Base-by-base conservation (phyloP, 2,888 invertebrate genomes). In the Uropetala carovei region DNA sequence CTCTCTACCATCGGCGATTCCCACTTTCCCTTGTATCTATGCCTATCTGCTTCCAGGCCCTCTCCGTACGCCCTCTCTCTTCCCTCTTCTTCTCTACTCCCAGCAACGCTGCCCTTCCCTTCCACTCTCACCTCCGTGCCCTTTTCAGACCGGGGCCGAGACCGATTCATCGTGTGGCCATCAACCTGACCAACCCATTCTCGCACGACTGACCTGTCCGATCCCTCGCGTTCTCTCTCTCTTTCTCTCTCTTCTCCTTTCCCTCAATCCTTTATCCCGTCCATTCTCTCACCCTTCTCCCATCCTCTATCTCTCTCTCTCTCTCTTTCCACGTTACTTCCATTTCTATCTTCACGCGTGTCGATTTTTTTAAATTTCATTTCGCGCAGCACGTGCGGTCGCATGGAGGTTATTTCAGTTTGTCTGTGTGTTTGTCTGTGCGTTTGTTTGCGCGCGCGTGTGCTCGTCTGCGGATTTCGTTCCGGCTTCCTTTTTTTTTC, bases 141-240 rank as follows among this genome's bases (percentile, higher is more conserved):
- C 68, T 75, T 75, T 75, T 27, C 27, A 43, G 43, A 43, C 75
- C 75, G 22, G 75, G 8, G 2, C 3, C 43, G 22, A 75, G 75
- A 75, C 13, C 64, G 75, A 75, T 75, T 75, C 75, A 75, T 75
- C 75, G 75, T 75, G 75, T 27, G 22, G 22, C 75, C 22, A 68
- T 68, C 68, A 68, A 68, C 68, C 68, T 75, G 75, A 75, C 75
- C 75, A 75, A 27, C 75, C 75, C 75, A 75, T 75, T 27, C 75
- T 27, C 27, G 75, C 75, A 75, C 75, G 22, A 27, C 22, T 75
- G 75, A 75, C 75, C 75, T 75, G 22, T 75, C 43, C 43, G 43
- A 22, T 22, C 75, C 75, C 75, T 9, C 7, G 7, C n/a, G 64
- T n/a, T n/a, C 64, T n/a, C n/a, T n/a, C n/a, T 64, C n/a, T 16